Percentiles rank a stretch among this genome's conserved stretches.
phyloP scores from a whole-genome alignment of 2,113 vertebrate genomes.

The Myrmecophaga tridactyla region DNA sequence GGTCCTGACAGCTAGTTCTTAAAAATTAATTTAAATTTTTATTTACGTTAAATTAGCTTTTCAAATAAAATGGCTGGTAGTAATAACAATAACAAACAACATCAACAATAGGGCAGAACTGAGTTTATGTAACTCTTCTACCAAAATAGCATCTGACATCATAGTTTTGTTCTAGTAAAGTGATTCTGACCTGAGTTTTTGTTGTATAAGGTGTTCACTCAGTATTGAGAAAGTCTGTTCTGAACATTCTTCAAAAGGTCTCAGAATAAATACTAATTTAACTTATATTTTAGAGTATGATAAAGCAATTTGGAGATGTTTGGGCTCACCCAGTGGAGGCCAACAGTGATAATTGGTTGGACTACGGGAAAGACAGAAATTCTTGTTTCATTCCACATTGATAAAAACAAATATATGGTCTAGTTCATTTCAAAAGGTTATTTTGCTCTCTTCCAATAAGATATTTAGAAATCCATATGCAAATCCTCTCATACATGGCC shows the following conservation, averaged over 20 bases:
- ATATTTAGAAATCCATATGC: neutral
- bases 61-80: neutral
- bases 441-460: neutral
- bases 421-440: neutral
- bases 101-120: neutral
- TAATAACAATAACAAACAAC: neutral
- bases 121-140: neutral
- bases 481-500: neutral
- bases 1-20: neutral
- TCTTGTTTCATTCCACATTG: neutral
- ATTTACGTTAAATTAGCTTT: slow-evolving; percentile 10
- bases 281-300: neutral
- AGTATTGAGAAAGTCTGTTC: neutral
- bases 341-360: neutral
- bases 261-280: neutral
- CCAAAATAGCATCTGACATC: neutral
- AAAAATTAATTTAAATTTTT: neutral
- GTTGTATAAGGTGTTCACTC: neutral
- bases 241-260: neutral
- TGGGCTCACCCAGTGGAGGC: neutral
- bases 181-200: neutral
- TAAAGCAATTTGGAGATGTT: neutral
- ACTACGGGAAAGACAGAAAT: neutral
- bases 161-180: neutral
- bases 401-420: neutral